Base-by-base conservation (phyloP, 2,113 vertebrate species). In the Dipodomys ordii region DNA sequence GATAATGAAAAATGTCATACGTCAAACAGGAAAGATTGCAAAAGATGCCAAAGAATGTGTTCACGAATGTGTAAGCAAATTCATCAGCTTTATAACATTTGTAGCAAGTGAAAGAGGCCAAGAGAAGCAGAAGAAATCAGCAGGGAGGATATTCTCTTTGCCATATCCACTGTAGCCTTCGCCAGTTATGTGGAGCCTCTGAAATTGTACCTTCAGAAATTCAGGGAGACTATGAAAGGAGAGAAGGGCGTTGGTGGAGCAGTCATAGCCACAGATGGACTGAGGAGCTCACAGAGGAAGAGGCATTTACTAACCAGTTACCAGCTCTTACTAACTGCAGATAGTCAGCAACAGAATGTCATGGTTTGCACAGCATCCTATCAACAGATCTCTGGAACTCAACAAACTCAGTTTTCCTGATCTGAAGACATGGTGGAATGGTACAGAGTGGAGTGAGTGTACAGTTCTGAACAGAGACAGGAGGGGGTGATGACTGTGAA, bases 291-390 rank as follows among this genome's bases (percentile, higher is more conserved):
- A 98, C 99, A 83, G 99, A 99, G 1, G 99, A 39, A 39, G 39
- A 99, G 87, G 98, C 98, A 92, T 99, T 99, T 97, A 98, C 99
- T 95, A 99, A 98, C 97, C 99, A 99, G 88, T 98, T 99, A 97
- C 99, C 99, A 96, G 99, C 99, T 71, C 92, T 99, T 99, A 93
- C 99, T 99, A 98, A 99, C 99, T 95, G 98, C 99, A 95, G 99
- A 99, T 3, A 99, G 99, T 64, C 99, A 99, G 91, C 99, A 99
- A 97, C 99, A 99, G 97, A 99, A 99, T 13, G 99, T 99, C 91
- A 99, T 99, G 99, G 99, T 99, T 95, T 99, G 99, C 96, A 99
- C 99, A 97, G 99, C 99, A 71, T 99, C 99, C 0, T 99, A 99
- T 96, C 99, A 99, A 98, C 99, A 99, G 99, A 99, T 99, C 49